Evolutionary conservation across 2,888 invertebrate species (phyloP).

Genomic region (Celastrina argiolus): DNA sequence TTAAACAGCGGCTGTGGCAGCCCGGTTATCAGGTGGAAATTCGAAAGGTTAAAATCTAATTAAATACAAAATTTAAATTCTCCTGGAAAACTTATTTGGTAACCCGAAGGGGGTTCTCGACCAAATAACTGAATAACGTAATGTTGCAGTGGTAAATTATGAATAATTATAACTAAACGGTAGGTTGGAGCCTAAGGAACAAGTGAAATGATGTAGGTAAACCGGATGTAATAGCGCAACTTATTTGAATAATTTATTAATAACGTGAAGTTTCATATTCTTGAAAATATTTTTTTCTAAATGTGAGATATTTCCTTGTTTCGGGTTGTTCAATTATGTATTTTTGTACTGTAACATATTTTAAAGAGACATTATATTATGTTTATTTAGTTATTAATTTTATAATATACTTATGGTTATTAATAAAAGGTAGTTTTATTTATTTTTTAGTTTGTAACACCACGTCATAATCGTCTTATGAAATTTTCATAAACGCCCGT

Average conservation of each 20-base stretch:
- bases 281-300: background rate
- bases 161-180: background rate
- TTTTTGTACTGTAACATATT: constrained; percentile 43
- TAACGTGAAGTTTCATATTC: background rate
- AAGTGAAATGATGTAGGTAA: background rate
- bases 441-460: background rate
- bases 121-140: too few relatives aligned
- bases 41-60: too few relatives aligned
- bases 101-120: too few relatives aligned
- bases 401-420: constrained; percentile 17
- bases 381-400: constrained; percentile 23
- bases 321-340: constrained; percentile 45
- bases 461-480: background rate
- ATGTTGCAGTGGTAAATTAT: background rate
- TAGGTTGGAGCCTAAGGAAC: background rate
- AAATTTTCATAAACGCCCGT: too few relatives aligned
- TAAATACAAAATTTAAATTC: too few relatives aligned
- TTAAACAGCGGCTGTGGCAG: too few relatives aligned
- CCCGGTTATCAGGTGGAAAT: too few relatives aligned
- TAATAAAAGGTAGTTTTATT: background rate
- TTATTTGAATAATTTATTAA: background rate
- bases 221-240: background rate
- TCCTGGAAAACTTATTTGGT: too few relatives aligned
- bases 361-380: constrained; percentile 15
- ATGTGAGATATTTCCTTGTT: constrained; percentile 15